Evolutionary conservation across 2,113 vertebrate genomes (phyloP).

Genomic region (Empidonax alnorum): DNA sequence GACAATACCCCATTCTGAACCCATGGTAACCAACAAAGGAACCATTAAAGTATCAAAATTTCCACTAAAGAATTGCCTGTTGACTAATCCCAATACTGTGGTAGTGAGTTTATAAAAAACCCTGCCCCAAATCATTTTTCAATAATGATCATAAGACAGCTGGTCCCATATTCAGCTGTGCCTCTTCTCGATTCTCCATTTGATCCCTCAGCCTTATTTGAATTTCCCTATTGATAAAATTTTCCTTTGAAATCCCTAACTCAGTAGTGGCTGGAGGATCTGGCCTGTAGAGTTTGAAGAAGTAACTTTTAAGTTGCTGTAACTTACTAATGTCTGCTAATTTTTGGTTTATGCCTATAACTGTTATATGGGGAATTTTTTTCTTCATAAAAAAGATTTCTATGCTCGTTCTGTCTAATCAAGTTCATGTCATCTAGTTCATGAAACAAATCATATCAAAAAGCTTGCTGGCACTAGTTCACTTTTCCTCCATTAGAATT

Average conservation of each 20-base stretch:
- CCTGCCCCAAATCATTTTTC: not conserved
- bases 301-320: not conserved
- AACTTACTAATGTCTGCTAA: not conserved
- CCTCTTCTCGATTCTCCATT: not conserved
- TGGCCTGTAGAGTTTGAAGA: not conserved
- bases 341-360: not conserved
- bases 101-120: not conserved
- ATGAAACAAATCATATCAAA: not conserved
- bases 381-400: not conserved
- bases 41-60: no score
- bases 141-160: not conserved
- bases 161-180: not conserved
- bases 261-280: not conserved
- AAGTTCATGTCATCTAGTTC: not conserved
- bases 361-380: not conserved
- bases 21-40: not conserved
- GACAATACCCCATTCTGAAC: not conserved
- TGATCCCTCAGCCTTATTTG: not conserved
- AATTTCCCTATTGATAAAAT: not conserved
- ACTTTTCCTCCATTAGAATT: not conserved
- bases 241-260: not conserved
- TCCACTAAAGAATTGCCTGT: not conserved
- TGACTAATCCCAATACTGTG: accelerated
- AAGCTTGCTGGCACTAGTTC: not conserved
- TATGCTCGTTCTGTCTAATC: not conserved